A percentile compares a stretch with the other conserved stretches of the same genome.
Conservation (phyloP, 2,113 vertebrate species). For the Neolamprologus caudopunctatus region DNA sequence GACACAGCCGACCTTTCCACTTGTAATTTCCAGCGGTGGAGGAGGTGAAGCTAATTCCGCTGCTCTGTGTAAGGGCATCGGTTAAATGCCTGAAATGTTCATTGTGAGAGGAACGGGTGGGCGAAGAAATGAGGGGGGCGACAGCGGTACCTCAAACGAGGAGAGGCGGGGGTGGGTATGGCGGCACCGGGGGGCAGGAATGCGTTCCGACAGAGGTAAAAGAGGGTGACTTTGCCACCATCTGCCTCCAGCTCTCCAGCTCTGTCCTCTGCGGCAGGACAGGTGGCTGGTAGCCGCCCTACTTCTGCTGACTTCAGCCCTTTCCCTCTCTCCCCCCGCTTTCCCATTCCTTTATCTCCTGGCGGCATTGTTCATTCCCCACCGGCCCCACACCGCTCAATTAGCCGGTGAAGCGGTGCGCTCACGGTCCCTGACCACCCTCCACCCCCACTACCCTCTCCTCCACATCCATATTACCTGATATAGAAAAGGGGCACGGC, state of each 20-base stretch:
- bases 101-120: neutral
- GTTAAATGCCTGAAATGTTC: slow-evolving; percentile 16
- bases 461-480: slow-evolving; percentile 39
- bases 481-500: slow-evolving; percentile 19
- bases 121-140: neutral
- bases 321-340: slow-evolving; percentile 20
- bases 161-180: neutral
- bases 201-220: neutral
- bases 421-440: slow-evolving; percentile 29
- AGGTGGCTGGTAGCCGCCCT: slow-evolving; percentile 59
- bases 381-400: slow-evolving; percentile 52
- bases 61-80: neutral
- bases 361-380: slow-evolving; percentile 62
- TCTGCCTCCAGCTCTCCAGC: slow-evolving; percentile 63
- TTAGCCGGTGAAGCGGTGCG: slow-evolving; percentile 67
- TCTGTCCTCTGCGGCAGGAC: slow-evolving; percentile 51
- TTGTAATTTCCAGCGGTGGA: neutral
- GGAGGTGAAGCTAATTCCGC: neutral
- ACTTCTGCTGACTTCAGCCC: slow-evolving; percentile 70
- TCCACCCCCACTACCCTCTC: neutral
- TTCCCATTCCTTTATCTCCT: slow-evolving; percentile 51
- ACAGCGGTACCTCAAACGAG: neutral
- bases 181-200: neutral
- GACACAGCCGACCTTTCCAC: slow-evolving; percentile 1
- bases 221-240: slow-evolving; percentile 66